Base-by-base conservation (phyloP, 2,113 vertebrate species). In the Corythornis madagascariensis region DNA sequence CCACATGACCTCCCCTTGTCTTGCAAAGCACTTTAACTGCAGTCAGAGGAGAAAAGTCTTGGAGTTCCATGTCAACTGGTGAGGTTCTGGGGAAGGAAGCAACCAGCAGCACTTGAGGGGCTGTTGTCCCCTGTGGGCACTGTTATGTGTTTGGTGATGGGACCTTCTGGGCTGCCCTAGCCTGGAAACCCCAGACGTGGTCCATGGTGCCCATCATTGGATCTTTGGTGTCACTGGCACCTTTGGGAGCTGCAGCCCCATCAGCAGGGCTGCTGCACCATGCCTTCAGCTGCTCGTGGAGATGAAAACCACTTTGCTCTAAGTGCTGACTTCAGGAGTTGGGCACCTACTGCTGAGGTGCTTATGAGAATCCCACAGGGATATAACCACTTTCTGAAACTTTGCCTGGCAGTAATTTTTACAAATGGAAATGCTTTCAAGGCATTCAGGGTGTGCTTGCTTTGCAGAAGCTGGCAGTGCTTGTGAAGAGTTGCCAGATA, bases 61-160 rank as follows among this genome's bases (percentile, higher is more conserved):
- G 33, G 17, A 77, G 38, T 26, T 85, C 26, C 33, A 2, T 3
- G 1, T 28, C 5, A 25, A 42, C 3, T 2, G 1, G 13, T 5
- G 57, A 71, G 65, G 11, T 73, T 21, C 31, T 33, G 31, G 55
- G 26, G 33, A 57, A 33, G 65, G 43, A 42, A 21, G 18, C 7
- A 25, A 26, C 10, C 22, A 19, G 26, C 28, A 76, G 69, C 13
- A 4, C 35, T 2, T 13, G 28, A 47, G 43, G 33, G 15, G 24
- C 13, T 43, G 26, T n/a, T 47, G 21, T 53, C 26, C 12, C 15
- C 29, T 63, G 5, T 11, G 21, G 18, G 40, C 2, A 5, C 35
- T 42, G 43, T 13, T 40, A 11, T n/a, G 28, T 48, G 19, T 45
- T 35, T 61, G 55, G 48, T 11, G 33, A 33, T 25, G 40, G 20